Base-by-base conservation (phyloP, 1,140 invertebrate species). In the Drosophila eugracilis region DNA sequence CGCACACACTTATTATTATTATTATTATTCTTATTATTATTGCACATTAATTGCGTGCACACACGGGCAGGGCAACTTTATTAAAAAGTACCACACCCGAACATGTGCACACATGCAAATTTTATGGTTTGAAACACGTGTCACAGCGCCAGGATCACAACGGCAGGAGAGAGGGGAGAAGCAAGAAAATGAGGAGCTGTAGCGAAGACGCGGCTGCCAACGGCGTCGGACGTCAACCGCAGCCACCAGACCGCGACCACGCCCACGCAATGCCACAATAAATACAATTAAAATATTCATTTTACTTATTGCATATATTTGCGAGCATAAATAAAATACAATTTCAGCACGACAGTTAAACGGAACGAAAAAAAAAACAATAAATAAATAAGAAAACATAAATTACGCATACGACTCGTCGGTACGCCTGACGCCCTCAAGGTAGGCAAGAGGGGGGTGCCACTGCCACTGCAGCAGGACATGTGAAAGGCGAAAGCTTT, bases 201-300 rank as follows among this genome's bases (percentile, higher is more conserved):
- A 22, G 7, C 37, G 9, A 65, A 34, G 57, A 62, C 34, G 41
- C 12, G 26, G 17, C 22, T 26, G 60, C 65, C 65, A 44, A 6
- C 37, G 62, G 65, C 65, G 45, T 42, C 60, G 45, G 47, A 30
- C 47, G 45, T 67, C 65, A 67, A 36, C 65, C 60, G 26, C 65
- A 67, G 50, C 42, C 28, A 34, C 52, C 69, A 34, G 26, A 21
- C 36, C 41, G 14, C 37, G 36, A 9, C 44, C 41, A 57, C 55
- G 44, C 54, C 50, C 75, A 45, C 50, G 28, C 45, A 44, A 62
- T 72, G 47, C 60, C 62, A 86, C 69, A 81, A 78, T 77, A 88
- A 88, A 86, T 84, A 77, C 72, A 88, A 88, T 78, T 86, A 81
- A 85, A 81, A 86, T 78, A 88, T 86, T 66, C 63, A 77, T 77